A percentile compares a stretch with the other conserved stretches of the same genome.
These are phyloP conservation scores for Grammomys dolichurus DNA, from an alignment of 2,113 vertebrate genomes.

Conservation along the genomic window DNA sequence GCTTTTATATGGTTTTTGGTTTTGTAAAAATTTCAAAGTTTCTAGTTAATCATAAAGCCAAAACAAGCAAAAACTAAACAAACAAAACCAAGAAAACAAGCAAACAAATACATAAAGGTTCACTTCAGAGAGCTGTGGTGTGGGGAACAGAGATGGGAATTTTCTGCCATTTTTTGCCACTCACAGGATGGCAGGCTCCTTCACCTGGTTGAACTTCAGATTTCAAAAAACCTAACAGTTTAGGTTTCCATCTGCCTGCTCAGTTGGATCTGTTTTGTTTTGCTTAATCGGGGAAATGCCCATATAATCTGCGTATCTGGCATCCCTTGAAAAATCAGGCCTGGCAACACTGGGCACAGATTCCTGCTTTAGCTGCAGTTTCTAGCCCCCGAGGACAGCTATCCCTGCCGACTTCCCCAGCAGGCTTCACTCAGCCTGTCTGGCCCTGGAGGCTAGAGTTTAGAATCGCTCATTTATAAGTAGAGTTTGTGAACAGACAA, in stretches of 20 bases:
- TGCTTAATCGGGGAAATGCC: not conserved
- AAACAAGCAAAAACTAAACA: constrained; percentile 2
- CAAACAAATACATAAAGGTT: not conserved
- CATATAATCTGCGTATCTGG: not conserved
- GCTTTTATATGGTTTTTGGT: not conserved
- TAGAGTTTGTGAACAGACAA: constrained; percentile 18
- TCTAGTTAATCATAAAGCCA: constrained; percentile 50
- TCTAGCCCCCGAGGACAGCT: not conserved
- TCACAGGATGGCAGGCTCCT: not conserved
- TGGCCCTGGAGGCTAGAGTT: not conserved
- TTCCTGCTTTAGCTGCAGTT: not conserved
- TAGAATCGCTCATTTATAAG: constrained; percentile 23
- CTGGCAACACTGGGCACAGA: not conserved
- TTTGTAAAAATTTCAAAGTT: constrained; percentile 10
- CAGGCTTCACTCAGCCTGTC: not conserved
- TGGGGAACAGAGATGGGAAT: too few species aligned
- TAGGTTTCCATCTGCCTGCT: not conserved
- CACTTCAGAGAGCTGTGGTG: not conserved
- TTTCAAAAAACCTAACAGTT: constrained; percentile 1
- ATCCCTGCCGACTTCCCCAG: not conserved
- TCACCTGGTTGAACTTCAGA: not conserved
- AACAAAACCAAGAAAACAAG: too few species aligned
- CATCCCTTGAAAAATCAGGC: not conserved
- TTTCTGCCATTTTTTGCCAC: not conserved
- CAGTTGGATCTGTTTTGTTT: not conserved